phyloP scores from a whole-genome alignment of 2,888 invertebrate genomes.

The Noctuana brunneofusca region DNA sequence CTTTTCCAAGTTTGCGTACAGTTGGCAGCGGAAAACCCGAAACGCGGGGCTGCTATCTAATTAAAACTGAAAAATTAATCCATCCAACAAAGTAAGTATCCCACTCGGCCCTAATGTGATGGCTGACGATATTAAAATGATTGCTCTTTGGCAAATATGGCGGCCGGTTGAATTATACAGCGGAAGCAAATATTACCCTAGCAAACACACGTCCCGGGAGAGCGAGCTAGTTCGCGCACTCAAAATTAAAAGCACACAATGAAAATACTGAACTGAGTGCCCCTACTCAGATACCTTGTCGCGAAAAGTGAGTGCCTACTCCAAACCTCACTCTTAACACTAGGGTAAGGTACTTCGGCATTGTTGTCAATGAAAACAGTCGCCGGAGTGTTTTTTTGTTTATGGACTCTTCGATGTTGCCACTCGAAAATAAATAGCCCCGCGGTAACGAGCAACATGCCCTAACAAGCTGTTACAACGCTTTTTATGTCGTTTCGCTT shows the following conservation, averaged over 20 bases:
- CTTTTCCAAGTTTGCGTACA: conserved; percentile 23
- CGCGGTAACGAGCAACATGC: conserved; percentile 75
- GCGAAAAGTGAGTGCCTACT: conserved; percentile 80
- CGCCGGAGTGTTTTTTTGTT: conserved; percentile 81
- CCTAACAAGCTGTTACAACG: conserved; percentile 76
- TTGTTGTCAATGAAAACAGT: conserved; percentile 82
- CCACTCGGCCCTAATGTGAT: conserved; percentile 78
- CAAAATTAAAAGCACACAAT: conserved; percentile 86
- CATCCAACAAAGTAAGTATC: conserved; percentile 69
- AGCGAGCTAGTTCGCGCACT: conserved; percentile 85
- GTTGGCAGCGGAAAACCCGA: conserved; percentile 32
- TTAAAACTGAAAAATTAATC: conserved; percentile 76
- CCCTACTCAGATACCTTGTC: conserved; percentile 78
- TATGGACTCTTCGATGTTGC: conserved; percentile 80
- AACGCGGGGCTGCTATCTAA: conserved; percentile 45
- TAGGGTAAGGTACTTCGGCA: conserved; percentile 60
- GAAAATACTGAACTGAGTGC: conserved; percentile 80
- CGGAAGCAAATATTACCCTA: conserved; percentile 84
- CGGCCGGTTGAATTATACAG: conserved; percentile 85
- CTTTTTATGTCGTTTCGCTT: conserved; percentile 48
- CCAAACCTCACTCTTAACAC: conserved; percentile 74
- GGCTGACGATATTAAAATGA: conserved; percentile 85
- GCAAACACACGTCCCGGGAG: conserved; percentile 83
- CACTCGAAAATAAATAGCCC: conserved; percentile 79
- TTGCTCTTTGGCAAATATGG: conserved; percentile 85